Evolutionary conservation across 2,797 vertebrate species (phyloP).

Genomic region (Megalops cyprinoides): DNA sequence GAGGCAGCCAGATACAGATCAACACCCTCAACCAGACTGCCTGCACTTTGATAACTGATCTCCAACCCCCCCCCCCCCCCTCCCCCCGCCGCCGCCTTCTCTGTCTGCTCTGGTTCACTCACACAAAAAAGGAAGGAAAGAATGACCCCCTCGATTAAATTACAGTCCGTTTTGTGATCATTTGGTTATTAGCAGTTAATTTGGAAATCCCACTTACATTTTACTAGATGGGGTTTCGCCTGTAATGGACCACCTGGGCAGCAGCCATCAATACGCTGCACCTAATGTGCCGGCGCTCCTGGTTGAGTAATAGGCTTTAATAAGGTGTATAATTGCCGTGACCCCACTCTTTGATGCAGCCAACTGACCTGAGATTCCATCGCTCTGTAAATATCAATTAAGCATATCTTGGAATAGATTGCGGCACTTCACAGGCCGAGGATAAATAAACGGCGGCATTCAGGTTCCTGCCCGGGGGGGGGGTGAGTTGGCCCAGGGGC

Average conservation of each 20-base stretch:
- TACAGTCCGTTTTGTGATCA: conserved; percentile 11
- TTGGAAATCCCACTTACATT: conserved; percentile 28
- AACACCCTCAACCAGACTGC: neutral
- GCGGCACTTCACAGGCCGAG: conserved; percentile 2
- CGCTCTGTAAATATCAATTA: conserved; percentile 56
- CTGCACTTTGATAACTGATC: neutral
- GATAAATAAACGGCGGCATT: neutral
- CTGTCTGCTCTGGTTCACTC: neutral
- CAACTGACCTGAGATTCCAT: conserved; percentile 37
- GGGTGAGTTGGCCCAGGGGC: neutral
- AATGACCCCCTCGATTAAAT: neutral
- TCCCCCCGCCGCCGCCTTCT: neutral
- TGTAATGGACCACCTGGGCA: conserved; percentile 35
- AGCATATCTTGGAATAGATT: conserved; percentile 27
- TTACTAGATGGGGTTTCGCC: conserved; percentile 5
- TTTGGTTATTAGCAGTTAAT: conserved; percentile 24
- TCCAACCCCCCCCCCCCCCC: neutral
- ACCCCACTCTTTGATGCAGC: conserved; percentile 46
- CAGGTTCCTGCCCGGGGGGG: conserved; percentile 9
- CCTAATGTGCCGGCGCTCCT: neutral
- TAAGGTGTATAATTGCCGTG: conserved; percentile 53
- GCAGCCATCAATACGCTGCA: conserved; percentile 22
- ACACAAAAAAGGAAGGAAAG: neutral
- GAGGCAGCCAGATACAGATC: neutral
- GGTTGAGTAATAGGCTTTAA: conserved; percentile 46